Conservation (phyloP, 2,888 invertebrate species). For the Ectemnius lituratus region DNA sequence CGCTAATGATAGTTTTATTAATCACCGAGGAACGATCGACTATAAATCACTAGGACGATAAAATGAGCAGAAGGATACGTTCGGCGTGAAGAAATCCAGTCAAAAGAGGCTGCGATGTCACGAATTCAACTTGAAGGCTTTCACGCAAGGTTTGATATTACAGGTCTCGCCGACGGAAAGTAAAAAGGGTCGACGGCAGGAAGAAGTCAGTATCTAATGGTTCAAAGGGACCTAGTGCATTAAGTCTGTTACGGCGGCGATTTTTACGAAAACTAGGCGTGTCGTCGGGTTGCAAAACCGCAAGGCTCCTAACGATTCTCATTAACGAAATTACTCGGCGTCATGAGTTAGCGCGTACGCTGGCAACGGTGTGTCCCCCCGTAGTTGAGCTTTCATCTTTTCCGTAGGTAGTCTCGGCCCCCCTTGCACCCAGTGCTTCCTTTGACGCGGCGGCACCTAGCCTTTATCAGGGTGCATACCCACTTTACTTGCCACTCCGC, state of each 20-base stretch:
- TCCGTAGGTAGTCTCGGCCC: conserved; percentile 38
- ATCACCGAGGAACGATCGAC: too few species aligned
- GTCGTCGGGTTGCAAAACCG: conserved; percentile 25
- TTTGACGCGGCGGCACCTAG: conserved; percentile 54
- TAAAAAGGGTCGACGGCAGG: not conserved
- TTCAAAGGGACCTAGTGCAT: conserved; percentile 12
- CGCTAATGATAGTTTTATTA: too few species aligned
- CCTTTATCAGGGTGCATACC: conserved; percentile 58
- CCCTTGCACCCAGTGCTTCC: conserved; percentile 30
- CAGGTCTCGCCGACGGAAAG: too few species aligned
- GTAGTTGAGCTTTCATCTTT: conserved; percentile 45
- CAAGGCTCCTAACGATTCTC: conserved; percentile 45
- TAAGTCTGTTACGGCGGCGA: conserved; percentile 14
- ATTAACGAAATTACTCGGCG: conserved; percentile 53
- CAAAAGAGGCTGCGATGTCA: too few species aligned
- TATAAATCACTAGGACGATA: too few species aligned
- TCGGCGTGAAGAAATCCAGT: too few species aligned
- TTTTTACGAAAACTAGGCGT: conserved; percentile 37
- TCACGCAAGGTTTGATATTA: not conserved
- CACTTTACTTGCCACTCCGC: conserved; percentile 64
- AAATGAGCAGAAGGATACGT: too few species aligned
- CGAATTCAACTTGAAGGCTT: conserved; percentile 48
- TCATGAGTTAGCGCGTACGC: conserved; percentile 1
- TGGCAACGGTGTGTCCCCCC: conserved; percentile 12
- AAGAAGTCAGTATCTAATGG: conserved; percentile 2